Conservation (phyloP, 1,140 invertebrate species). For the Panagrolaimus sp. region DNA sequence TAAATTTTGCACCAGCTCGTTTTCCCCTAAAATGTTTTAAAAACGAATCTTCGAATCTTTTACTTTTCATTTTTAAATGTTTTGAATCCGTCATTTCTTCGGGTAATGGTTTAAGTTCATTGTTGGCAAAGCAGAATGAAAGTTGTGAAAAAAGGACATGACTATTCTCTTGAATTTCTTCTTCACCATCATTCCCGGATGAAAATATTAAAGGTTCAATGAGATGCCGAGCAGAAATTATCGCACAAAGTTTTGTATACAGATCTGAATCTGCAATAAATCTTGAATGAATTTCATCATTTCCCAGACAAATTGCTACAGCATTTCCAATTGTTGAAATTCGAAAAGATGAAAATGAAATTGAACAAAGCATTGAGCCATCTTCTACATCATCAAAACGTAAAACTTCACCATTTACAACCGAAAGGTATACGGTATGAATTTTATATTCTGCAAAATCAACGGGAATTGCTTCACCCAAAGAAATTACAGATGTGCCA, state of each 20-base stretch:
- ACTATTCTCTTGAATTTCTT: neutral
- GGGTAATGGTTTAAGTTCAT: neutral
- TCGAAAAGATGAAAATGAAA: no score
- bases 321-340: no score
- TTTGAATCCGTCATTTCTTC: neutral
- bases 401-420: neutral
- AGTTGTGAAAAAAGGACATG: no score
- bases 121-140: no score
- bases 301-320: no score
- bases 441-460: no score
- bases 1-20: neutral
- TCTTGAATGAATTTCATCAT: no score
- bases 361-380: no score
- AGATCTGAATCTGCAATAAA: no score
- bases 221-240: neutral
- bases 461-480: no score
- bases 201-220: neutral
- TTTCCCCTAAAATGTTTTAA: neutral
- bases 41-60: neutral
- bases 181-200: neutral
- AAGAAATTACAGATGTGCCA: no score
- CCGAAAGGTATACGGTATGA: no score
- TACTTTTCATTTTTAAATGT: neutral
- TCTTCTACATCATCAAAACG: neutral
- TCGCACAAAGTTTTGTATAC: neutral